Evolutionary conservation across 2,888 invertebrate species (phyloP).

Genomic region (Myopa tessellatipennis): DNA sequence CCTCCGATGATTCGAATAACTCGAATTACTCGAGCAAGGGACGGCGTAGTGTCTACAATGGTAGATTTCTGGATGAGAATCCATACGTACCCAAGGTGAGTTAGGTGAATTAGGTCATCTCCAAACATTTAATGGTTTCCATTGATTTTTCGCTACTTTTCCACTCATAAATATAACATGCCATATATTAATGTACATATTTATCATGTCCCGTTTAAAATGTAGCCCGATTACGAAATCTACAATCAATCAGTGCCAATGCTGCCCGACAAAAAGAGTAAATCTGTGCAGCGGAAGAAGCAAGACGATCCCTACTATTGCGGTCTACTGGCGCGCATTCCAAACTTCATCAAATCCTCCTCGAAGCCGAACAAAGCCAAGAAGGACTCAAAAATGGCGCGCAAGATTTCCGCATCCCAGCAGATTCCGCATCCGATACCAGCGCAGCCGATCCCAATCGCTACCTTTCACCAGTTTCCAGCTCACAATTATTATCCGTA

Average conservation of each 20-base stretch:
- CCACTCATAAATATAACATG: neutral
- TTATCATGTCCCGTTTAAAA: neutral
- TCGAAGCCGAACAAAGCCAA: conserved; percentile 60
- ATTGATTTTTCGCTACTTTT: conserved; percentile 1
- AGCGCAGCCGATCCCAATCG: conserved; percentile 64
- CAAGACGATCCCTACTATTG: conserved; percentile 79
- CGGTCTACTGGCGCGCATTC: conserved; percentile 76
- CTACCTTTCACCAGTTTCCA: conserved; percentile 62
- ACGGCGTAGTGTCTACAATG: conserved; percentile 59
- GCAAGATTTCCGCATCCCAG: conserved; percentile 67
- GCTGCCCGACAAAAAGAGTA: conserved; percentile 56
- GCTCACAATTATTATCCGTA: conserved; percentile 63
- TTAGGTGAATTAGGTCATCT: neutral
- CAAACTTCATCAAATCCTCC: conserved; percentile 74
- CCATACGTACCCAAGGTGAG: conserved; percentile 66
- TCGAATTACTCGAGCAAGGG: conserved; percentile 62
- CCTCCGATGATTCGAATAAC: conserved; percentile 57
- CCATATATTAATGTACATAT: too few species aligned
- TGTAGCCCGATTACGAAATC: conserved; percentile 65
- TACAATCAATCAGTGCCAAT: conserved; percentile 57
- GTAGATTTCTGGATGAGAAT: conserved; percentile 61
- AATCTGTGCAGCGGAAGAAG: conserved; percentile 61
- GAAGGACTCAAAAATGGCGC: conserved; percentile 61
- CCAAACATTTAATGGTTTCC: neutral
- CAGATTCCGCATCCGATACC: conserved; percentile 53